Base-by-base conservation (phyloP, 2,113 vertebrate species). In the Furnarius figulus region DNA sequence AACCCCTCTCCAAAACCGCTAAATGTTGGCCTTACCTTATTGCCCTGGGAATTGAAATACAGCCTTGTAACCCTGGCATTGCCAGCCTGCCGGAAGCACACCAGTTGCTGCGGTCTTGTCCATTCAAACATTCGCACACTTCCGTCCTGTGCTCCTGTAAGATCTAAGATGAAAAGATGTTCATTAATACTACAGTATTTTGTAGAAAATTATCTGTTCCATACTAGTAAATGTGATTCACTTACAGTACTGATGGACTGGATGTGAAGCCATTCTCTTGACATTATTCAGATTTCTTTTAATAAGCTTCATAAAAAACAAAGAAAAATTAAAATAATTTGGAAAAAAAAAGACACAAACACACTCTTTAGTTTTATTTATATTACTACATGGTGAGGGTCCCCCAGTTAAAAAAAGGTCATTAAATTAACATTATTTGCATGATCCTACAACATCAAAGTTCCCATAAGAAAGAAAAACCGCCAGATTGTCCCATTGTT, bases 101-200 rank as follows among this genome's bases (percentile, higher is more conserved):
- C 98, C 75, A 99, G 92, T 46, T 99, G 99, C 96, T 99, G 99
- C 7, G 99, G 99, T 46, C 99, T 98, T 44, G 98, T 99, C 99
- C 99, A 99, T 56, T 99, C 99, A 96, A 99, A 99, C 99, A 99
- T 99, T 30, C 99, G 98, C 15, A 99, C 99, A 2, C 99, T 99
- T 40, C 99, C 99, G 33, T 99, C 99, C 92, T 99, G 99, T 83
- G 99, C 99, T 49, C 99, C 99, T 1, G 99, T 99, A 91, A 99
- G 99, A 96, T 99, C 99, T 99, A 89, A 84, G 79, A 49, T 87
- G 21, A 47, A 79, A 28, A 85, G 42, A 24, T n/a, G 12, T 67
- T 24, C 14, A 21, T 83, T 62, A 81, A 74, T 30, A 22, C 28
- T 27, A 14, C 16, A 39, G 58, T 79, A 35, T 37, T 46, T 67